Base-by-base conservation (phyloP, 2,888 invertebrate species). In the Opisthograptis luteolata region DNA sequence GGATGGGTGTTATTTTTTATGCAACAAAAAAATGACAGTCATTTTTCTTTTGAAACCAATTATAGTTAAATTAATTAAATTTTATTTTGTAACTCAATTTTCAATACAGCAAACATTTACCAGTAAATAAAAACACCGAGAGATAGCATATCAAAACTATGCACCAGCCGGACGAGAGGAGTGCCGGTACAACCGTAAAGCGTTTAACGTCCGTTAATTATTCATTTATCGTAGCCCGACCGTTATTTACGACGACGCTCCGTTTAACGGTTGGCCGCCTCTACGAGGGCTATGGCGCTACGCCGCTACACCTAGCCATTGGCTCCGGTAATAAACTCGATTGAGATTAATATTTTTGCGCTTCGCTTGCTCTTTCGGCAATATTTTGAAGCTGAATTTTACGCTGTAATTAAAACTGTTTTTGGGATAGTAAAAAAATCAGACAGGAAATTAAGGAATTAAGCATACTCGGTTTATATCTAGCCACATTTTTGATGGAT, bases 151-250 rank as follows among this genome's bases (percentile, higher is more conserved):
- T 58, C 56, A 53, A 43, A 55, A 56, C 51, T 48, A 43, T 43
- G 42, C 50, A 56, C 53, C 55, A 30, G 49, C 58, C 36, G 49
- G 42, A 42, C 55, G 17, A 32, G 49, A 50, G 45, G 36, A 47
- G 40, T 28, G n/a, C 36, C 42, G 27, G 17, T 22, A 58, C 56
- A 44, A 62, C 69, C 64, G 63, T 78, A 69, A 77, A 79, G 70
- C 71, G 73, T 74, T 73, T 77, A 76, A 75, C 73, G 68, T 70
- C 73, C 73, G 79, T 82, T 81, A 83, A 82, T 82, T 82, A 84
- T 81, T 80, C 80, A 82, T 83, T 80, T 81, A 81, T 76, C 73
- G 76, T 72, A 68, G 72, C 67, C 65, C 60, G 60, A 51, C 54
- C 60, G 66, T 74, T 73, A 74, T 75, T 76, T 76, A 73, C 70